These are phyloP conservation scores for Oreonectes daqikongensis DNA, from an alignment of 2,797 vertebrate genomes.

Conservation along the genomic window DNA sequence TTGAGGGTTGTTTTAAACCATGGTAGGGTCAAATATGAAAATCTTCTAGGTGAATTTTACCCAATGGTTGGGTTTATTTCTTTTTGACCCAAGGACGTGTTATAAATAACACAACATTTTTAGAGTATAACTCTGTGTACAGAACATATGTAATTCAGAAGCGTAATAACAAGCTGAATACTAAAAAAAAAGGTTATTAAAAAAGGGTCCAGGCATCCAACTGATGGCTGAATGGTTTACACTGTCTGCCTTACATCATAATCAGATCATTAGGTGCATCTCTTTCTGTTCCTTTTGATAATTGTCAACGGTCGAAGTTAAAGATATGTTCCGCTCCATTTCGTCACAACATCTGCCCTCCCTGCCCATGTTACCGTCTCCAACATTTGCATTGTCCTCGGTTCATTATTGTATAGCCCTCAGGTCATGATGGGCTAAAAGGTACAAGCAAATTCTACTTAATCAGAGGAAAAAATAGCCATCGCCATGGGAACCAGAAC, in stretches of 20 bases:
- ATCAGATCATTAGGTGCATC: conserved; percentile 30
- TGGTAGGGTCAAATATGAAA: too few relatives aligned
- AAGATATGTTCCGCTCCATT: conserved; percentile 15
- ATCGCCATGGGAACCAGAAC: conserved; percentile 66
- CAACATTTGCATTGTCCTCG: conserved; percentile 41
- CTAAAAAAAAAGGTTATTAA: too few relatives aligned
- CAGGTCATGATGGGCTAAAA: conserved; percentile 54
- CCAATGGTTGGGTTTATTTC: too few relatives aligned
- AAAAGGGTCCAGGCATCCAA: neutral
- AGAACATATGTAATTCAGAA: too few relatives aligned
- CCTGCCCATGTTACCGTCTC: conserved; percentile 13
- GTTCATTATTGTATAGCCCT: conserved; percentile 56
- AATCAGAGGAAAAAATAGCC: conserved; percentile 58
- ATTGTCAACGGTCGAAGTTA: conserved; percentile 32
- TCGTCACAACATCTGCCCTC: conserved; percentile 8
- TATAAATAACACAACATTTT: too few relatives aligned
- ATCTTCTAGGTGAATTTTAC: too few relatives aligned
- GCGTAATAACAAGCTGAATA: too few relatives aligned
- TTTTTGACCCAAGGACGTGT: too few relatives aligned
- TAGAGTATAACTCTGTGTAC: too few relatives aligned
- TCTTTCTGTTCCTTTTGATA: conserved; percentile 33
- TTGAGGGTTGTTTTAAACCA: too few relatives aligned
- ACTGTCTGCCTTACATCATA: conserved; percentile 20
- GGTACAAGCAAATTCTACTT: conserved; percentile 59
- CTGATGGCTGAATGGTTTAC: neutral